Base-by-base conservation (phyloP, 2,888 invertebrate species). In the Brachyptera risi region DNA sequence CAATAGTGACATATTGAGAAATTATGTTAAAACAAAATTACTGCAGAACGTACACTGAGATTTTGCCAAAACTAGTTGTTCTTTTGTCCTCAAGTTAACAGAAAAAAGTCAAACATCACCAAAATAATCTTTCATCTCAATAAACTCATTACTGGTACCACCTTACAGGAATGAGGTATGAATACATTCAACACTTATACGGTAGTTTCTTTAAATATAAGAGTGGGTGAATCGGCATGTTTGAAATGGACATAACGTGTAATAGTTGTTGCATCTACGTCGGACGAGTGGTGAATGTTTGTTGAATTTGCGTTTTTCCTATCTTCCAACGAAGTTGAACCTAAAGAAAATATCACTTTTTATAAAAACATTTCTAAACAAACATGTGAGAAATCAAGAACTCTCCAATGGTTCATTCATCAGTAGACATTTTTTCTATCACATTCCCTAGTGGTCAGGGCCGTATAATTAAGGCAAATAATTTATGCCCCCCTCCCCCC, bases 131-230 rank as follows among this genome's bases (percentile, higher is more conserved):
- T n/a, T n/a, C n/a, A n/a, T n/a, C n/a, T n/a, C n/a, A n/a, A n/a
- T n/a, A n/a, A n/a, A n/a, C n/a, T n/a, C n/a, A n/a, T n/a, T n/a
- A n/a, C n/a, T n/a, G n/a, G n/a, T n/a, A n/a, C n/a, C n/a, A n/a
- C n/a, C n/a, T n/a, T n/a, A n/a, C n/a, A n/a, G n/a, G n/a, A n/a
- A n/a, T n/a, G n/a, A n/a, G n/a, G n/a, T n/a, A n/a, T n/a, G n/a
- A n/a, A n/a, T n/a, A n/a, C n/a, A n/a, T n/a, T n/a, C n/a, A 31
- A 40, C 4, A 21, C n/a, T 37, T 65, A 76, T 63, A 76, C 76
- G 37, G 76, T 75, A 40, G 76, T 76, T 65, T 76, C 76, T 15
- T 76, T 74, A 63, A 76, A 76, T 59, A 76, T 74, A 67, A 75
- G 75, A 50, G 75, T 73, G 60, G 75, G 71, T 23, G 75, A 72